Evolutionary conservation across 2,888 invertebrate species (phyloP).

Genomic region (Orchesellides sinensis): DNA sequence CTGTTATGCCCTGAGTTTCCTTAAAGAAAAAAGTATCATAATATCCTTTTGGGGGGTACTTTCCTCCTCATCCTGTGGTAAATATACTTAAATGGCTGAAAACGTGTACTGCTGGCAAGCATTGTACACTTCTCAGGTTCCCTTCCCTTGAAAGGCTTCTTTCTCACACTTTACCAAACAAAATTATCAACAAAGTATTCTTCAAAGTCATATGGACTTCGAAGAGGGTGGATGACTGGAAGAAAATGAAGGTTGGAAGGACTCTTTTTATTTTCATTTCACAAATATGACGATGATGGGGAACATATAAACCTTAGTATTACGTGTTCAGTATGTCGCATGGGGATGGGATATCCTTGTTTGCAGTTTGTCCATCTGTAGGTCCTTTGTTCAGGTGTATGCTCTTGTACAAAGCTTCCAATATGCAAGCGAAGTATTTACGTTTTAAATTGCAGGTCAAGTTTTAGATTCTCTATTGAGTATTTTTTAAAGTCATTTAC

Average conservation of each 20-base stretch:
- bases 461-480: too few relatives aligned
- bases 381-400: neutral
- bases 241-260: neutral
- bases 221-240: neutral
- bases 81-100: conserved; percentile 23
- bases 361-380: too few relatives aligned
- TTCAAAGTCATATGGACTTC: conserved; percentile 14
- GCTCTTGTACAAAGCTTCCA: neutral
- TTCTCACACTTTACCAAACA: neutral
- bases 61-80: conserved; percentile 34
- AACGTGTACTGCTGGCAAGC: neutral
- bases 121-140: neutral
- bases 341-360: neutral
- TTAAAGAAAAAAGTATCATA: conserved; percentile 29
- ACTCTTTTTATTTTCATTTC: neutral
- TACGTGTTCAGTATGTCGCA: neutral
- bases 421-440: too few relatives aligned
- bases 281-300: neutral
- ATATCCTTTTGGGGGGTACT: neutral
- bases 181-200: neutral
- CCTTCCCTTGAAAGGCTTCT: conserved; percentile 26
- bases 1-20: conserved; percentile 44
- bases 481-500: too few relatives aligned
- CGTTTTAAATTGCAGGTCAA: too few relatives aligned
- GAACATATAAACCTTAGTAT: conserved; percentile 8